These are phyloP conservation scores for Gallinago media DNA, from an alignment of 2,113 vertebrate genomes.

Conservation along the genomic window DNA sequence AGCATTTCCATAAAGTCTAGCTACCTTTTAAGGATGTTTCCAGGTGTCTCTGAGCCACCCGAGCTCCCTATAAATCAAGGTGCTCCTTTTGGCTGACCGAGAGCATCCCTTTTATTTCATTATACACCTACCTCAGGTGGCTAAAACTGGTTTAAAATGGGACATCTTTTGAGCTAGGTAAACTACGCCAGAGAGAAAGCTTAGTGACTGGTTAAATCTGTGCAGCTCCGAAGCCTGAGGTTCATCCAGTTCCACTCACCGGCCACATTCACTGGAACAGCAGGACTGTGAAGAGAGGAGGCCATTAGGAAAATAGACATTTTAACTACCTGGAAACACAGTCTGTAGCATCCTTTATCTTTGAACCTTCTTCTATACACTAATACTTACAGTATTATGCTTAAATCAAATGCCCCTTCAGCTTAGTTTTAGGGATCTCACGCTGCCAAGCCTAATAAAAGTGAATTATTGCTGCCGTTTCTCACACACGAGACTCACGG, in stretches of 20 bases:
- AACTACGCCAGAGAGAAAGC: neutral
- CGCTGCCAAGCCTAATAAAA: neutral
- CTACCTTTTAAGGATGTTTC: neutral
- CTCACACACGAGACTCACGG: neutral
- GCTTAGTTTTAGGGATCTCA: neutral
- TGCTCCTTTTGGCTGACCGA: neutral
- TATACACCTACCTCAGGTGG: neutral
- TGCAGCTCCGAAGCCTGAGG: neutral
- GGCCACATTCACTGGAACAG: accelerated
- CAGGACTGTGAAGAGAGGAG: neutral
- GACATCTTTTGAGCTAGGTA: neutral
- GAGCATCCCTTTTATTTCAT: neutral
- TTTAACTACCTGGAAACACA: neutral
- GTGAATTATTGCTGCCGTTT: neutral
- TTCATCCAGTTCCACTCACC: neutral
- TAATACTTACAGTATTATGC: neutral
- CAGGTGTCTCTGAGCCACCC: neutral
- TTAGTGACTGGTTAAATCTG: neutral
- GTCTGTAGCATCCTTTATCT: neutral
- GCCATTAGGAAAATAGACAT: accelerated
- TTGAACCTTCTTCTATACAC: neutral
- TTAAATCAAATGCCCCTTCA: constrained; percentile 19
- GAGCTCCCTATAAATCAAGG: neutral
- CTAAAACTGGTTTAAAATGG: neutral
- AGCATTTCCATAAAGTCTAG: neutral